phyloP scores from a whole-genome alignment of 2,888 invertebrate species.

The Zygothrica quintamaculata region DNA sequence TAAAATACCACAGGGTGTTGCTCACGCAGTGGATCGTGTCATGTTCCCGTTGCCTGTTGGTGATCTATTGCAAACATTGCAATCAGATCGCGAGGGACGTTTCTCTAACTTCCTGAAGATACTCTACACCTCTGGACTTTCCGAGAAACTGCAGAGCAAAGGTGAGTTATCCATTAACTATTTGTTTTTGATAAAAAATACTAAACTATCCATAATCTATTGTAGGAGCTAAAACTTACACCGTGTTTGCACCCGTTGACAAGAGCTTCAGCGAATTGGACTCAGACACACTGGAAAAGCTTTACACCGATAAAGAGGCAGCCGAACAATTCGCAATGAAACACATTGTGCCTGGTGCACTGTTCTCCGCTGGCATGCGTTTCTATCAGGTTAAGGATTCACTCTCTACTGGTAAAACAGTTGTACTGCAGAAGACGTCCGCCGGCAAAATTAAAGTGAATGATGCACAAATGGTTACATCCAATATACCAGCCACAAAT shows the following conservation, averaged over 20 bases:
- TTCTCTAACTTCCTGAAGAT: conserved; percentile 92
- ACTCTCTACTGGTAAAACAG: conserved; percentile 89
- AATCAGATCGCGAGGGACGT: conserved; percentile 92
- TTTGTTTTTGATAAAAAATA: not conserved
- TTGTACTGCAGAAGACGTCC: conserved; percentile 91
- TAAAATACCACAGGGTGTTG: conserved; percentile 93
- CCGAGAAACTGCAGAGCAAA: conserved; percentile 87
- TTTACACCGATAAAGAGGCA: conserved; percentile 87
- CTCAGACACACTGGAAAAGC: conserved; percentile 87
- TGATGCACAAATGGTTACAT: conserved; percentile 91
- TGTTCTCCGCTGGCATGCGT: conserved; percentile 94
- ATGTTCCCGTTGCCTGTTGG: conserved; percentile 96
- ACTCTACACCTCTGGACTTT: conserved; percentile 90
- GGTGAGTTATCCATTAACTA: conserved; percentile 59
- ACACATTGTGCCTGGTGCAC: conserved; percentile 91
- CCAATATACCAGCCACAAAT: conserved; percentile 94
- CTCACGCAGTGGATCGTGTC: conserved; percentile 93
- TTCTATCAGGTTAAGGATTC: conserved; percentile 94
- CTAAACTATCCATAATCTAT: too few relatives aligned
- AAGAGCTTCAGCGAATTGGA: conserved; percentile 90
- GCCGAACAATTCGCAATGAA: conserved; percentile 91
- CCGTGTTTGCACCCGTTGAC: conserved; percentile 93
- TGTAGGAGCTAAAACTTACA: conserved; percentile 92
- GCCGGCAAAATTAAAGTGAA: conserved; percentile 93
- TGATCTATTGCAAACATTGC: conserved; percentile 92